phyloP scores from a whole-genome alignment of 2,888 invertebrate species.

The Chymomyza caudatula region DNA sequence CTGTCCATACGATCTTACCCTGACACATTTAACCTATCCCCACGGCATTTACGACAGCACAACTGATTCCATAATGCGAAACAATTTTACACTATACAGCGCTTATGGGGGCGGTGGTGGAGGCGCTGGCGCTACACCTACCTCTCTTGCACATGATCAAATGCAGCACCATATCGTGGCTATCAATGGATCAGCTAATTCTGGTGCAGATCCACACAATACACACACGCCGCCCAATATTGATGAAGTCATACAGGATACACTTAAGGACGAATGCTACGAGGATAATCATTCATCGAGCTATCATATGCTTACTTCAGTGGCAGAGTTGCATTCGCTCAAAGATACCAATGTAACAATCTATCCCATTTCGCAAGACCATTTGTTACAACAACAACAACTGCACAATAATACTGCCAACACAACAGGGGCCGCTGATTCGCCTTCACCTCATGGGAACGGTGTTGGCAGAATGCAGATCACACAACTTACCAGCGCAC shows the following conservation, averaged over 20 bases:
- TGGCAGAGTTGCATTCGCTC: conserved; percentile 70
- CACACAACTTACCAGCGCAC: conserved; percentile 75
- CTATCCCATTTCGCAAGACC: conserved; percentile 53
- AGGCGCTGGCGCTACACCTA: conserved; percentile 5
- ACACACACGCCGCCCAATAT: conserved; percentile 67
- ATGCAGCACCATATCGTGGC: conserved; percentile 53
- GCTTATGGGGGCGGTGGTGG: conserved; percentile 47
- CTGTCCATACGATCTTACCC: conserved; percentile 50
- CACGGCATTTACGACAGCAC: conserved; percentile 43
- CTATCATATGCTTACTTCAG: conserved; percentile 75
- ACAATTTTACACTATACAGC: conserved; percentile 70
- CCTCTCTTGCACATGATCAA: conserved; percentile 51
- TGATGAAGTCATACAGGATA: conserved; percentile 78
- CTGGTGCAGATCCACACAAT: conserved; percentile 16
- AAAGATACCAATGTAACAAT: conserved; percentile 67
- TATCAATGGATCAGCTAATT: conserved; percentile 43
- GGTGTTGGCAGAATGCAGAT: conserved; percentile 73
- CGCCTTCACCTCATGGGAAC: conserved; percentile 71
- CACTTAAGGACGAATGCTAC: conserved; percentile 77
- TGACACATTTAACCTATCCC: conserved; percentile 49
- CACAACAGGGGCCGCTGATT: conserved; percentile 75
- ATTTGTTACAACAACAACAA: conserved; percentile 48
- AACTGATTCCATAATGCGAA: conserved; percentile 73
- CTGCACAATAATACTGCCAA: conserved; percentile 74
- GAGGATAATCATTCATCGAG: conserved; percentile 74